Conservation (phyloP, 2,888 invertebrate genomes). For the Sycophila texana region DNA sequence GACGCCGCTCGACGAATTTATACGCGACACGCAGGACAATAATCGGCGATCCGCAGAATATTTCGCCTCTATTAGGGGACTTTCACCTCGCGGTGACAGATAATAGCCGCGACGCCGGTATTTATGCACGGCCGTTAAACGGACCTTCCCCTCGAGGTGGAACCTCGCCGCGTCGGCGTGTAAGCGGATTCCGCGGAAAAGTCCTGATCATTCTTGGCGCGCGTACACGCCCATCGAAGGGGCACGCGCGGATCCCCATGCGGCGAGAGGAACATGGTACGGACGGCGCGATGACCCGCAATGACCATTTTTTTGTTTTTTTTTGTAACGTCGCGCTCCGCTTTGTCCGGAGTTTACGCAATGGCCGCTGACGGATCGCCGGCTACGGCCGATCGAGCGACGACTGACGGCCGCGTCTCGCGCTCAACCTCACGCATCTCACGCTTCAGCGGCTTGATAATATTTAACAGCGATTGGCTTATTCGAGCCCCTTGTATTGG, state of each 20-base stretch:
- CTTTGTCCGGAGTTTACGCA: conserved; percentile 10
- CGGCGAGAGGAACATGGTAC: neutral
- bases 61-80: conserved; percentile 31
- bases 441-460: neutral
- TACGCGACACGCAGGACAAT: neutral
- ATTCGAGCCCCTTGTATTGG: conserved; percentile 21
- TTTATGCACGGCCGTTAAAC: too few species aligned
- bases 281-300: neutral
- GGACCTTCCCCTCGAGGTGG: neutral
- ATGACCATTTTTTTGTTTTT: neutral
- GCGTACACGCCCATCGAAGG: neutral
- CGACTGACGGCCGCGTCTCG: conserved; percentile 3
- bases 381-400: neutral
- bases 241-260: too few species aligned
- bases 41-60: conserved; percentile 15
- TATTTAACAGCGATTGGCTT: conserved; percentile 41
- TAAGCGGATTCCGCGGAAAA: neutral
- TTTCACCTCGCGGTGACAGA: conserved; percentile 22
- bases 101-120: neutral
- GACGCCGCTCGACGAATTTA: neutral
- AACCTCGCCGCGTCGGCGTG: too few species aligned
- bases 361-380: conserved; percentile 9
- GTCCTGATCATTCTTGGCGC: neutral
- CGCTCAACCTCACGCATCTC: neutral
- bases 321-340: neutral